A percentile compares a stretch with the other conserved stretches of the same genome.
These are phyloP conservation scores for Pholis gunnellus DNA, from an alignment of 2,113 vertebrate species.

Conservation along the genomic window DNA sequence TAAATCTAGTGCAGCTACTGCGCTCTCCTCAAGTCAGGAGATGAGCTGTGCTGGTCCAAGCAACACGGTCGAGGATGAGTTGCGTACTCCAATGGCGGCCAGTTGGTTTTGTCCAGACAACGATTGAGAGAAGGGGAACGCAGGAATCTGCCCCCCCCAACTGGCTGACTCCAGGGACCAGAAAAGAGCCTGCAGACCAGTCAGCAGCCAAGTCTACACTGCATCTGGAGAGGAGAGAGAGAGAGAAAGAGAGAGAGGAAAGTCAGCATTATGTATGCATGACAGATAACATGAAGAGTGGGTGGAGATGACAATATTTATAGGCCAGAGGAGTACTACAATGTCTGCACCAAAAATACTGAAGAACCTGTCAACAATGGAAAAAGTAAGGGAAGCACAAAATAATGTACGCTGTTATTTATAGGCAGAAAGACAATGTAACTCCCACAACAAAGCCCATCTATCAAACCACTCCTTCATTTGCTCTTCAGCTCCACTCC, in stretches of 20 bases:
- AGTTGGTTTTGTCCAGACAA: conserved; percentile 57
- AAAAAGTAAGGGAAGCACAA: not conserved
- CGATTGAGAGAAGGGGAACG: conserved; percentile 78
- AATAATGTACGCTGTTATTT: not conserved
- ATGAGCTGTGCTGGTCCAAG: conserved; percentile 78
- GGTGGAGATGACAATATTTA: conserved; percentile 22
- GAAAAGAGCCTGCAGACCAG: conserved; percentile 85
- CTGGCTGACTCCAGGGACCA: conserved; percentile 73
- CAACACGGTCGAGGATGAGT: conserved; percentile 41
- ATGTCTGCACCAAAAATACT: conserved; percentile 17
- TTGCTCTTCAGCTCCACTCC: conserved; percentile 16
- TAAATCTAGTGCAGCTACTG: conserved; percentile 82
- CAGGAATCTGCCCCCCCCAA: conserved; percentile 75
- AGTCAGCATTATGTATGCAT: conserved; percentile 63
- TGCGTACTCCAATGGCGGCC: conserved; percentile 59
- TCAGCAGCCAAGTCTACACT: conserved; percentile 90
- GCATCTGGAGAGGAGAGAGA: conserved; percentile 86
- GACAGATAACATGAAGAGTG: conserved; percentile 42
- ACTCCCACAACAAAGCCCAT: not conserved
- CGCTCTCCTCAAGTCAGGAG: conserved; percentile 83
- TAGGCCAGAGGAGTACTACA: conserved; percentile 26
- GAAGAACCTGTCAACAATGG: conserved; percentile 4
- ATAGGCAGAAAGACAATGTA: not conserved
- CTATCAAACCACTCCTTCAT: conserved; percentile 12
- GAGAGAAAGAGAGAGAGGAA: conserved; percentile 29